Evolutionary conservation across 2,888 invertebrate species (phyloP).

Genomic region (Hypercompe scribonia): DNA sequence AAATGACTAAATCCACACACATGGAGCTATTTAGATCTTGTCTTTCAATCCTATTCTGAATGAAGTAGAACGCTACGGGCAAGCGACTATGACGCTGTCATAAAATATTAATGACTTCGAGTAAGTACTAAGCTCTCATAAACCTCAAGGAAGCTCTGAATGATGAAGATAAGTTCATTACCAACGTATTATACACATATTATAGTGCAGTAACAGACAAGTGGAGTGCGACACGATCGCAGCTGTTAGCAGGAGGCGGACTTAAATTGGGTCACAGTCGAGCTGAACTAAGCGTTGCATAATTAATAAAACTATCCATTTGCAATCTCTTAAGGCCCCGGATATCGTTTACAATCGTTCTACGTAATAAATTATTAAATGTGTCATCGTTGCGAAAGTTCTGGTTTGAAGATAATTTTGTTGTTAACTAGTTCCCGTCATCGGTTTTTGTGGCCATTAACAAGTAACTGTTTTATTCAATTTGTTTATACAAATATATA

Average conservation of each 20-base stretch:
- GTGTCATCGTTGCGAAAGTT: constrained; percentile 48
- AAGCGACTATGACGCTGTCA: background rate
- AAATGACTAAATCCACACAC: background rate
- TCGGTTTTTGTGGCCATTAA: background rate
- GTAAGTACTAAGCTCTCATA: constrained; percentile 2
- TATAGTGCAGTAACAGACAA: constrained; percentile 47
- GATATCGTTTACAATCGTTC: constrained; percentile 56
- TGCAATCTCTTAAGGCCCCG: constrained; percentile 63
- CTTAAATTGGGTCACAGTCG: constrained; percentile 70
- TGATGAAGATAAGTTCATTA: constrained; percentile 7
- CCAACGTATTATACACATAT: constrained; percentile 4
- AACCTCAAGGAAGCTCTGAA: background rate
- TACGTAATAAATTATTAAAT: constrained; percentile 55
- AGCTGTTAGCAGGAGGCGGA: constrained; percentile 59
- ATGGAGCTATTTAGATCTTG: background rate
- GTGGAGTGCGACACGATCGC: constrained; percentile 53
- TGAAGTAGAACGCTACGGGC: background rate
- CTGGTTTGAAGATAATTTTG: constrained; percentile 7
- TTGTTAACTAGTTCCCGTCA: background rate
- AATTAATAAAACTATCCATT: constrained; percentile 72
- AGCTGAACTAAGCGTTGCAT: constrained; percentile 71
- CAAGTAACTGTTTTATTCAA: background rate
- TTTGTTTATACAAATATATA: too few species aligned
- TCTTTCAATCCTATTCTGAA: background rate
- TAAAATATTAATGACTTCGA: background rate